These are phyloP conservation scores for Jacana jacana DNA, from an alignment of 2,113 vertebrate species.

Conservation along the genomic window DNA sequence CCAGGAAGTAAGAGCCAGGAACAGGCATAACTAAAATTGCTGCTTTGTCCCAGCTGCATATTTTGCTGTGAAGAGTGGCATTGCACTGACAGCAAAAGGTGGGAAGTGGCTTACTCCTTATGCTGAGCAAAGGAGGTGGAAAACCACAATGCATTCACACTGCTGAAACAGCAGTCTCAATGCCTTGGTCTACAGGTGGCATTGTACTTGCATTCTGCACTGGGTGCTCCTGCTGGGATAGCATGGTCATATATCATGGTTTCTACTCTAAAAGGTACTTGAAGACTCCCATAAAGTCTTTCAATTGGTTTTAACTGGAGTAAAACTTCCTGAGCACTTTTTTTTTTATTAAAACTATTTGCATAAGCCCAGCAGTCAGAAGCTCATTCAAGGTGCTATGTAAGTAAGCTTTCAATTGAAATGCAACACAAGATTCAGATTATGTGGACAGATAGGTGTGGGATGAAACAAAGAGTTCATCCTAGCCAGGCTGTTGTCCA, in stretches of 20 bases:
- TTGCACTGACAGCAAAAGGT: not conserved
- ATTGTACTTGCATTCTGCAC: not conserved
- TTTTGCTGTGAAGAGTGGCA: not conserved
- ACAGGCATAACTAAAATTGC: not conserved
- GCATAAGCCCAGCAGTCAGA: not conserved
- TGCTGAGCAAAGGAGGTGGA: not conserved
- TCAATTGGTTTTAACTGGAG: not conserved
- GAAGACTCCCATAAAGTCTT: not conserved
- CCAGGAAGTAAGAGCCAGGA: not conserved
- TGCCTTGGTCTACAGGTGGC: not conserved
- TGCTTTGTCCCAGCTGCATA: not conserved
- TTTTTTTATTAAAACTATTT: not conserved
- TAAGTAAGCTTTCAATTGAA: not conserved
- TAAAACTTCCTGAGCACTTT: not conserved
- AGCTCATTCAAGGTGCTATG: not conserved
- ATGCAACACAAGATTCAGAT: not conserved
- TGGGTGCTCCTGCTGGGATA: not conserved
- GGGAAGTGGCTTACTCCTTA: not conserved
- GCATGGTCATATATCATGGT: rapidly evolving
- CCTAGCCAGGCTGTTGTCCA: not conserved
- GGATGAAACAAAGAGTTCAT: not conserved
- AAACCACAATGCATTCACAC: not conserved
- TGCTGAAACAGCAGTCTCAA: not conserved
- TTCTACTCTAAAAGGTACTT: not conserved
- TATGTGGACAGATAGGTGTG: not conserved